Conservation (phyloP, 2,888 invertebrate genomes). For the Lycophotia porphyrea region DNA sequence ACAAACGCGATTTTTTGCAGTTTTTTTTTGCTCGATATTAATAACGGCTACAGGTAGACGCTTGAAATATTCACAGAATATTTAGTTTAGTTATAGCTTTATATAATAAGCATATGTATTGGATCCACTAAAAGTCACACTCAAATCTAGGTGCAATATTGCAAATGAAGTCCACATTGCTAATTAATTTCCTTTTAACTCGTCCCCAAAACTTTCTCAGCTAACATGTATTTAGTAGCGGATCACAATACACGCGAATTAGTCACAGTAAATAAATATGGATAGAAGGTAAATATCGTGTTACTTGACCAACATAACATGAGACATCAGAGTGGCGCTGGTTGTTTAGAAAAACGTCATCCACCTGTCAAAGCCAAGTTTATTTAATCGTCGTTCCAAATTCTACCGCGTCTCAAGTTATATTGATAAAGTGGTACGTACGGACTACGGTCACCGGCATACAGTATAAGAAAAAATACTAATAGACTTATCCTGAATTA, state of each 20-base stretch:
- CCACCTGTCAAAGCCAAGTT: neutral
- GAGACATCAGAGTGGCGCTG: neutral
- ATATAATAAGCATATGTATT: neutral
- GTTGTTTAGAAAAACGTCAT: neutral
- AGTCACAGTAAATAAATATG: conserved; percentile 4
- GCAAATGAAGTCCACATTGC: conserved; percentile 36
- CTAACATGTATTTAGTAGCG: conserved; percentile 50
- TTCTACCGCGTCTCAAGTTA: neutral
- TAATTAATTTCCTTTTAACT: conserved; percentile 40
- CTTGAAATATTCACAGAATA: too few species aligned
- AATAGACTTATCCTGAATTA: neutral
- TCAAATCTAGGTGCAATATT: conserved; percentile 30
- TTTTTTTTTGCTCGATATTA: too few species aligned
- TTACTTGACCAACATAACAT: neutral
- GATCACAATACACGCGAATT: conserved; percentile 31
- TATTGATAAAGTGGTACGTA: neutral
- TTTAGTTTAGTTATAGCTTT: too few species aligned
- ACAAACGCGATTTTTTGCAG: too few species aligned
- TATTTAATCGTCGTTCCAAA: neutral
- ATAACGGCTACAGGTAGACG: too few species aligned
- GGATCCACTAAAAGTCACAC: neutral
- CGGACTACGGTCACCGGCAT: neutral
- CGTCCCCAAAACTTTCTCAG: conserved; percentile 44
- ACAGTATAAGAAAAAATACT: neutral
- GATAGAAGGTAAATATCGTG: conserved; percentile 20